phyloP scores from a whole-genome alignment of 2,888 invertebrate genomes.

The Cryptus armator region DNA sequence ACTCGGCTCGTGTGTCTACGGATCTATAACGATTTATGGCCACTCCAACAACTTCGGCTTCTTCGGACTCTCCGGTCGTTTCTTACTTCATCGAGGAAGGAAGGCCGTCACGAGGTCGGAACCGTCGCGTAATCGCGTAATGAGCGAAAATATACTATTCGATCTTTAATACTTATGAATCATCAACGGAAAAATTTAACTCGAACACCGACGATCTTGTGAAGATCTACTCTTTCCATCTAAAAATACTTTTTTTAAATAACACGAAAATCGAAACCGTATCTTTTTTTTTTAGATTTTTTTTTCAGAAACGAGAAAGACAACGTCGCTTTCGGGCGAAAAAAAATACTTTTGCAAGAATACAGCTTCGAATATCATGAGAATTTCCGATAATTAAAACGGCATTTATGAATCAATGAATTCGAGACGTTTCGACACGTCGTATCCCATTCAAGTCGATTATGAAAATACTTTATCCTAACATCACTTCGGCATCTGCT shows the following conservation, averaged over 20 bases:
- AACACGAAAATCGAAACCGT: neutral
- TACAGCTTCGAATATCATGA: neutral
- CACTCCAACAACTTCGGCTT: neutral
- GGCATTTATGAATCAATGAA: neutral
- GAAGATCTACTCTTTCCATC: neutral
- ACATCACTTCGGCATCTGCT: neutral
- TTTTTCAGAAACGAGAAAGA: no score
- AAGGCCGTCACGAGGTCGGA: neutral
- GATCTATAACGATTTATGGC: slow-evolving; percentile 23
- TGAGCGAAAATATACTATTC: neutral
- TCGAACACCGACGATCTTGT: neutral
- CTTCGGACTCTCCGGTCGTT: slow-evolving; percentile 2
- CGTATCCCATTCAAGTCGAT: neutral
- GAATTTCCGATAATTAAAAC: neutral
- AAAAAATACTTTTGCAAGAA: neutral
- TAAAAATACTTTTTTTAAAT: neutral
- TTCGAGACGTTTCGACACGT: neutral
- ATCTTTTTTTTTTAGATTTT: no score
- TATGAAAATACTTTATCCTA: neutral
- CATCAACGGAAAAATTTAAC: neutral
- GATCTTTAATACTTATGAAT: neutral
- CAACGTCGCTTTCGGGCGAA: no score
- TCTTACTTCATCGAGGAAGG: neutral
- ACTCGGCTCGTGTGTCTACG: slow-evolving; percentile 32
- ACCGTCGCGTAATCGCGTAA: neutral